Evolutionary conservation across 2,888 invertebrate genomes (phyloP).

Genomic region (Nephrotoma appendiculata): DNA sequence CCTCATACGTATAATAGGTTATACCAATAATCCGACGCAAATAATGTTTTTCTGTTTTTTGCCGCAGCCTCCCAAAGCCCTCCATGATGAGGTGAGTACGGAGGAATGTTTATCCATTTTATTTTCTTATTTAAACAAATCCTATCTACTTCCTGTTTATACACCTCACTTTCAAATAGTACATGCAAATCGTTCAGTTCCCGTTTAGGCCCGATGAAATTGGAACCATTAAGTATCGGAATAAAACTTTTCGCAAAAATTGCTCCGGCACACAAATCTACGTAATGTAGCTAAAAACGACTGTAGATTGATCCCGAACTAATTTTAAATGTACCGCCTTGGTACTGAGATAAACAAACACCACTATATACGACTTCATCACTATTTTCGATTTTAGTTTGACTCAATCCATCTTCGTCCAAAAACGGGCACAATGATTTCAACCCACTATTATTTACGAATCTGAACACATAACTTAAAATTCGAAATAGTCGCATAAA

Average conservation of each 20-base stretch:
- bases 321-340: not conserved
- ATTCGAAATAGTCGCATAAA: too few species aligned
- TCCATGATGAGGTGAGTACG: not conserved
- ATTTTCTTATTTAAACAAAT: not conserved
- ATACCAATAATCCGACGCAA: not conserved
- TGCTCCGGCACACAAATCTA: not conserved
- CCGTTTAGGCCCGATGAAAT: not conserved
- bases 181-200: not conserved
- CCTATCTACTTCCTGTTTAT: not conserved
- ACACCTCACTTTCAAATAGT: not conserved
- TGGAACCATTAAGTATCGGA: not conserved
- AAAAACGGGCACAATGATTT: not conserved
- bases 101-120: not conserved
- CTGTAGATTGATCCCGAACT: not conserved
- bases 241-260: not conserved
- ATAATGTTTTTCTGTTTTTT: not conserved
- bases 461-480: too few species aligned
- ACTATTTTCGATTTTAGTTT: too few species aligned
- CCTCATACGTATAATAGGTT: not conserved
- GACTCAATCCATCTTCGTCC: not conserved
- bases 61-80: not conserved
- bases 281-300: not conserved
- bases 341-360: not conserved
- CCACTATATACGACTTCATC: too few species aligned
- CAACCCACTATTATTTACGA: not conserved